Conservation (phyloP, 2,888 invertebrate genomes). For the Acronicta aceris region DNA sequence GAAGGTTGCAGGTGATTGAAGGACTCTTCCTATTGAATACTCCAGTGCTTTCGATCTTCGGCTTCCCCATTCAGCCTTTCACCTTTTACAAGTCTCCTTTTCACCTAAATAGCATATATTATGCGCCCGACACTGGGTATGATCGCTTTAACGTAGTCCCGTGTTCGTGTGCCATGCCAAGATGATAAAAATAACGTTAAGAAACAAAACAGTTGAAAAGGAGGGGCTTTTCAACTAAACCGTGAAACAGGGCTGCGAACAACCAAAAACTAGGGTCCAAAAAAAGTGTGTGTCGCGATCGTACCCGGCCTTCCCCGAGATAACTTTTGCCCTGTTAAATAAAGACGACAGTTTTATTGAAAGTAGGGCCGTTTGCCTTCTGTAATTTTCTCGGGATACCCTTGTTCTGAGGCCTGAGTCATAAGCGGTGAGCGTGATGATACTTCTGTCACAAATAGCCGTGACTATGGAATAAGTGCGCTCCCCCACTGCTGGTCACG, state of each 20-base stretch:
- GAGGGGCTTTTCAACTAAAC: slow-evolving; percentile 26
- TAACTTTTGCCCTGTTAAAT: slow-evolving; percentile 87
- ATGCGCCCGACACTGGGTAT: too few relatives aligned
- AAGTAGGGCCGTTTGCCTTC: slow-evolving; percentile 87
- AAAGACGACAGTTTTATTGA: slow-evolving; percentile 89
- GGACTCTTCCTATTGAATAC: too few relatives aligned
- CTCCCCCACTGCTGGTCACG: too few relatives aligned
- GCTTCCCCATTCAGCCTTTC: too few relatives aligned
- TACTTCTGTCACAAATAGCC: too few relatives aligned
- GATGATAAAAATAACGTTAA: background rate
- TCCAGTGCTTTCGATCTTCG: too few relatives aligned
- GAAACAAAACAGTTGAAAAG: slow-evolving; percentile 3
- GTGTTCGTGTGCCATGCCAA: too few relatives aligned
- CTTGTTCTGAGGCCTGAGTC: slow-evolving; percentile 65
- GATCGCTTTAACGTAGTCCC: too few relatives aligned
- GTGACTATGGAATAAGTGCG: too few relatives aligned
- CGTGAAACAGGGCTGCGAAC: slow-evolving; percentile 23
- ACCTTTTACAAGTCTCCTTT: too few relatives aligned
- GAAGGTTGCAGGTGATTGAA: too few relatives aligned
- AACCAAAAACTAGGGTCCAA: slow-evolving; percentile 38
- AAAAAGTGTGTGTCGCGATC: slow-evolving; percentile 59
- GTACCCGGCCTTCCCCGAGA: slow-evolving; percentile 67
- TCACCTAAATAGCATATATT: too few relatives aligned
- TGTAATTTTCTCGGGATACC: slow-evolving; percentile 85
- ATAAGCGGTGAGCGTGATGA: slow-evolving; percentile 10